Evolutionary conservation across 2,888 invertebrate genomes (phyloP), one percentile per base, ranked within the genome.

Genomic region (Beris morrisii): DNA sequence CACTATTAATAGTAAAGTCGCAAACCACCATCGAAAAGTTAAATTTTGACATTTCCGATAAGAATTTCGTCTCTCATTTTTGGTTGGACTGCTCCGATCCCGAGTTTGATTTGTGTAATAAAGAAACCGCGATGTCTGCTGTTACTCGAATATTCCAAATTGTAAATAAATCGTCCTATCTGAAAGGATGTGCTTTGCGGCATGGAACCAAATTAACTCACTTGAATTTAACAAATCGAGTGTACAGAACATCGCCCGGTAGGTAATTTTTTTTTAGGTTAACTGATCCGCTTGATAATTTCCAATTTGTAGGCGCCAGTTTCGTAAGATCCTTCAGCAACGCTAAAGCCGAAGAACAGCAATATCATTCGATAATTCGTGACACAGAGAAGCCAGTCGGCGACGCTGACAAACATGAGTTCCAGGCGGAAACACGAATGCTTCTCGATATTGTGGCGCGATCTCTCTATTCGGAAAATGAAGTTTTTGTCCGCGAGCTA

Each of bases 391-490:
- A 73, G 43, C 73, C 75, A 4, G 65, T 73, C 1, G 75, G 73
- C 1, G 67, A 72, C 0, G 70, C 73, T 15, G 87, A 88, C 73
- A 91, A 89, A 76, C 90, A 90, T 81, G 95, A 97, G 78, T 98
- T 98, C 78, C 95, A 97, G 80, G 97, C 98, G 0, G 98, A 98
- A 83, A 98, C 97, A 0, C 84, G 91, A 69, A 96, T 96, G 91
- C 80, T 98, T 48, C 82, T 98, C 57, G 96, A 98, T 78, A 98
- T 98, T 80, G 98, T 98, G 1, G 98, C 98, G 0, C 90, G 94
- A 76, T 97, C 97, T 1, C 82, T 98, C 45, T 98, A 98, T 81
- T 97, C 97, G 0, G 97, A 98, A 74, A 97, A 96, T 81, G 97
- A 98, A 85, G 96, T 98, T 7, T 98, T 98, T 77, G 88, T 98